Conservation (phyloP, 2,888 invertebrate genomes). For the Electrophaes corylata region DNA sequence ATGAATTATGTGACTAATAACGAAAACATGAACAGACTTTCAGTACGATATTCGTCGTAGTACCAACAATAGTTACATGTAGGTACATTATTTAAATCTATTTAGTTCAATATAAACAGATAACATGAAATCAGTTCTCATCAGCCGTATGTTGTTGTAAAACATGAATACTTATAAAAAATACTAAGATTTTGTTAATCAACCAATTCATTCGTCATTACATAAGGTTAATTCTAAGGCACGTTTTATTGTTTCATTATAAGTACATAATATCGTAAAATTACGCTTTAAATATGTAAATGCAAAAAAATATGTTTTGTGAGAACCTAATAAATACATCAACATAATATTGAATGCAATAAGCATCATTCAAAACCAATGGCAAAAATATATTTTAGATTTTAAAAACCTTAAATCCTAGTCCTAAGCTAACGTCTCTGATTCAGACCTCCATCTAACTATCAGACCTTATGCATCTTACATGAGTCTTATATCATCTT, state of each 20-base stretch:
- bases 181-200: background rate
- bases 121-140: background rate
- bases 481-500: too few species aligned
- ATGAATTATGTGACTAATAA: background rate
- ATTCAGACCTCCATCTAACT: background rate
- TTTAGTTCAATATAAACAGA: background rate
- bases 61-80: background rate
- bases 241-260: background rate
- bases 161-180: background rate
- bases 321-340: slow-evolving; percentile 2
- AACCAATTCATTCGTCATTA: background rate
- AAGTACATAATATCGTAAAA: background rate
- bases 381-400: background rate
- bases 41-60: background rate
- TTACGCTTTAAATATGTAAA: slow-evolving; percentile 6
- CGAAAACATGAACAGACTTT: background rate
- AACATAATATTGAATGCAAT: slow-evolving; percentile 5
- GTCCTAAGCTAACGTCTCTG: background rate
- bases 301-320: background rate
- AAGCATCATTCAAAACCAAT: slow-evolving; percentile 8
- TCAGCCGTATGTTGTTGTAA: background rate
- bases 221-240: background rate
- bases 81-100: background rate
- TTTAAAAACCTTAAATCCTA: slow-evolving; percentile 10
- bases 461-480: too few species aligned